Evolutionary conservation across 2,113 vertebrate genomes (phyloP), one percentile per base, ranked within the genome.

Genomic region (Oncorhynchus nerka): DNA sequence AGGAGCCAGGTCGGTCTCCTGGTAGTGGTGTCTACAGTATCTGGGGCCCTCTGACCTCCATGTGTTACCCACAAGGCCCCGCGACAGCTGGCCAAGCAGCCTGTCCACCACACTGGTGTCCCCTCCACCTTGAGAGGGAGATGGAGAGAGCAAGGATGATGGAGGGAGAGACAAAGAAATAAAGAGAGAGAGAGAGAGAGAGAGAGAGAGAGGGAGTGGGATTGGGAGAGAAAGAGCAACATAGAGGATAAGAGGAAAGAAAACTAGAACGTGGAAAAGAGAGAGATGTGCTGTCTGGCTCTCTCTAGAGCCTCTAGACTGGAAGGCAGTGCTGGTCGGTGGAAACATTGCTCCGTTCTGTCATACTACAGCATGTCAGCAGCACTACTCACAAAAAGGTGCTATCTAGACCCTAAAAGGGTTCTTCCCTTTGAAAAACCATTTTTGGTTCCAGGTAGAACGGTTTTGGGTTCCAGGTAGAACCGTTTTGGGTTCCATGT

Each of bases 31-130:
- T 51, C 49, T 51, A 51, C 49, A 51, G 49, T 51, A 13, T 76
- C 79, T 70, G 76, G 80, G 69, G 80, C 59, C 66, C 66, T 59
- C 70, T 89, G 88, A 91, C 87, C 86, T 87, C 80, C 34, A n/a
- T 84, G 86, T 82, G 86, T 87, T 85, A 84, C 89, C 89, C 90
- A 66, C 51, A 80, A 85, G 78, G 57, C 39, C 69, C 57, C 62
- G 19, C 49, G 72, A 72, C 87, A 89, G 85, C 85, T 89, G 83
- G 77, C 68, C 34, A 30, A 78, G 67, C 83, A 77, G 73, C 30
- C 73, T 79, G 73, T 73, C 71, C 79, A 71, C 79, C 70, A 6
- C 22, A 22, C 39, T 20, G 67, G 24, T 73, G 62, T n/a, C 59
- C 59, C 64, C 15, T 70, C 5, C 59, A 72, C 4, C 3, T 34